Evolutionary conservation across 2,888 invertebrate species (phyloP).

Genomic region (Chironomus riparius): DNA sequence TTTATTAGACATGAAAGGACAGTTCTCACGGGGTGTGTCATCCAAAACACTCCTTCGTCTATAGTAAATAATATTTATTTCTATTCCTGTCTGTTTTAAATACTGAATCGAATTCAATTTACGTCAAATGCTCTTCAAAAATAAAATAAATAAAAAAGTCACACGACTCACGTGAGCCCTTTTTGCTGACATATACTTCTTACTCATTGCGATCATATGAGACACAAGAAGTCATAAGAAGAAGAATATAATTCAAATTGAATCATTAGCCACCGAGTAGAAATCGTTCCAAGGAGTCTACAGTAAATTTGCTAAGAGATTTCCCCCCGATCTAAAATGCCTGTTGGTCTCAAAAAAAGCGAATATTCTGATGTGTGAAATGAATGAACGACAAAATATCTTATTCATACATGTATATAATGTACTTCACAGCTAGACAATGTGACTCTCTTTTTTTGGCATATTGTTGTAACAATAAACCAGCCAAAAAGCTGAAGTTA

Average conservation of each 20-base stretch:
- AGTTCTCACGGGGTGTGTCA: no score
- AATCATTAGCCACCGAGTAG: background rate
- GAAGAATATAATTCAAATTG: background rate
- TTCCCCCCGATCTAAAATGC: background rate
- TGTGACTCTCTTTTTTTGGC: constrained; percentile 8
- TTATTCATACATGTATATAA: background rate
- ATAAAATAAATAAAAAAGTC: no score
- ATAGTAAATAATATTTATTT: no score
- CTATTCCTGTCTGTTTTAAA: no score
- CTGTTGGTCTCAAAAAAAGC: background rate
- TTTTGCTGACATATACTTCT: background rate
- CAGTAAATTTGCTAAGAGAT: background rate
- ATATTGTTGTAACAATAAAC: background rate
- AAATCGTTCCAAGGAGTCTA: background rate
- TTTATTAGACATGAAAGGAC: no score
- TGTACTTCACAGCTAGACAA: background rate
- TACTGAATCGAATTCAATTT: background rate
- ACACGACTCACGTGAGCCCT: background rate
- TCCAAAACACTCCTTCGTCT: no score
- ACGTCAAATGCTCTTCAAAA: background rate
- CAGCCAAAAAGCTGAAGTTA: background rate
- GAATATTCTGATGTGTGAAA: background rate
- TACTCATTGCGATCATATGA: no score
- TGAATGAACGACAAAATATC: background rate
- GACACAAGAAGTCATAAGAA: background rate